These are phyloP conservation scores for Epizoanthus rinbou DNA, from an alignment of 92 coral and sea anemone species.

Conservation along the genomic window DNA sequence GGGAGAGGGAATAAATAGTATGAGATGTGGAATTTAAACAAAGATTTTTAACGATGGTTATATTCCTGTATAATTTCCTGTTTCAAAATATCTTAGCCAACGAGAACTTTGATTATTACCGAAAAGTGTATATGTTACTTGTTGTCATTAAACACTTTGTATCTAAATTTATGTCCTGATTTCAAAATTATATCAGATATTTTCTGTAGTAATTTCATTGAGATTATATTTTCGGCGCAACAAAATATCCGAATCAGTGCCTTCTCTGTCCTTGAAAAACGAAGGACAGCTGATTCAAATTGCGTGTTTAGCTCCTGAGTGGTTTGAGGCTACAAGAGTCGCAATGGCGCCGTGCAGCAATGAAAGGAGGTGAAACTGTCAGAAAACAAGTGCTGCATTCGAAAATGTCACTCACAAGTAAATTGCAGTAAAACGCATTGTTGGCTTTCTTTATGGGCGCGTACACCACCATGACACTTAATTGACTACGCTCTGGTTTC, in stretches of 20 bases:
- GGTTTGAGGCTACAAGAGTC: background rate
- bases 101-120: too few relatives aligned
- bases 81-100: background rate
- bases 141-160: too few relatives aligned
- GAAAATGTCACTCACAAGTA: background rate
- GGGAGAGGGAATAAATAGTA: too few relatives aligned
- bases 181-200: too few relatives aligned
- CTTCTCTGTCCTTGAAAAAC: background rate
- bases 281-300: background rate
- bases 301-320: constrained; percentile 26
- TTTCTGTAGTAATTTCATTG: too few relatives aligned
- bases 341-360: constrained; percentile 12
- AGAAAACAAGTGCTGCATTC: constrained; percentile 18
- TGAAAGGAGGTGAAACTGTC: constrained; percentile 10
- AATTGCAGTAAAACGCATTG: constrained; percentile 20
- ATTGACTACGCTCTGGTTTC: background rate
- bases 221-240: background rate
- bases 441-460: background rate
- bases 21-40: too few relatives aligned
- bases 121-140: too few relatives aligned
- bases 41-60: too few relatives aligned
- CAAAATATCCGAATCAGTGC: background rate
- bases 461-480: background rate
- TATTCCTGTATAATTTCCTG: background rate
- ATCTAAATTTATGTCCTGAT: too few relatives aligned